Percentiles rank a stretch among this genome's conserved stretches.
phyloP scores from a whole-genome alignment of 2,888 invertebrate genomes.

The Selenia dentaria region DNA sequence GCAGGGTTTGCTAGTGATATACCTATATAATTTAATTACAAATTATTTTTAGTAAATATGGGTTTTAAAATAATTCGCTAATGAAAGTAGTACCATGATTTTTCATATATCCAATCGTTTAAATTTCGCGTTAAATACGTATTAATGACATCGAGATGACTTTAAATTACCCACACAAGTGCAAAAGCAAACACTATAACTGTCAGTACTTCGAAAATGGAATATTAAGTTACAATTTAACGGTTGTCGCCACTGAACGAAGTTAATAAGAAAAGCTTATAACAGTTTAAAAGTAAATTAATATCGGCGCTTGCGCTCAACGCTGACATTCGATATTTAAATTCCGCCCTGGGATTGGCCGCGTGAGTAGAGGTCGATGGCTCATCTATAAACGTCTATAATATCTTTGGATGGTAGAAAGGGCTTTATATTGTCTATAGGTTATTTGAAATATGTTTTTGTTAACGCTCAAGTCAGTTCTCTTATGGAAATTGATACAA shows the following conservation, averaged over 20 bases:
- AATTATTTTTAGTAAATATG: no score
- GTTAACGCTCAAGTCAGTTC: no score
- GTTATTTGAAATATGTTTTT: no score
- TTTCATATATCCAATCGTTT: no score
- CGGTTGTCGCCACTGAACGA: conserved; percentile 15
- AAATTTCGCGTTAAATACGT: not conserved
- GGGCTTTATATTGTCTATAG: no score
- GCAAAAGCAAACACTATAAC: conserved; percentile 18
- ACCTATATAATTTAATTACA: no score
- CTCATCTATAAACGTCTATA: conserved; percentile 41
- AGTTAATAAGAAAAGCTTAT: conserved; percentile 48
- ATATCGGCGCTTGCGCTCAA: conserved; percentile 48
- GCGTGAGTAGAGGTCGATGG: conserved; percentile 47
- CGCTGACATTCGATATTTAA: conserved; percentile 59
- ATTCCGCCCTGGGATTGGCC: conserved; percentile 50
- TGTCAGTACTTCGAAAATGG: conserved; percentile 20
- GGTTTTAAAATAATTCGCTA: no score
- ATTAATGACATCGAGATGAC: conserved; percentile 10
- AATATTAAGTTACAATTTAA: conserved; percentile 26
- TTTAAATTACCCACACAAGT: conserved; percentile 17
- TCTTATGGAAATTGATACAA: no score
- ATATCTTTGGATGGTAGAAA: conserved; percentile 9
- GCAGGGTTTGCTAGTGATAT: no score
- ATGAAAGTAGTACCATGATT: no score
- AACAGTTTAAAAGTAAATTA: conserved; percentile 51